Evolutionary conservation across 2,888 invertebrate species (phyloP).

Genomic region (Eutolmus rufibarbis): DNA sequence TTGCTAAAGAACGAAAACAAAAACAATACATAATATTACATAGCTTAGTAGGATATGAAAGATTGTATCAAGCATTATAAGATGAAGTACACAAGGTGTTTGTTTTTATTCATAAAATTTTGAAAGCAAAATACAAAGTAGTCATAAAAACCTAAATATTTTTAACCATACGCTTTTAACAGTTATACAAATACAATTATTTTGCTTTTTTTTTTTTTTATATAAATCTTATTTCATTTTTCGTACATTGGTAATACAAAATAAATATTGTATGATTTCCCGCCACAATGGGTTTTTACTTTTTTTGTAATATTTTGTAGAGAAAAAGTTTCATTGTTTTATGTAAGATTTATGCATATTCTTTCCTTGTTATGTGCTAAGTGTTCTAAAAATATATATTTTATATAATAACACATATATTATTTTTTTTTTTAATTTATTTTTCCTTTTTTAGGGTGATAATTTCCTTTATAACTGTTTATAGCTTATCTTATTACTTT

Average conservation of each 20-base stretch:
- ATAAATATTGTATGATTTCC: slow-evolving; percentile 19
- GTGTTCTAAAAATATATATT: slow-evolving; percentile 31
- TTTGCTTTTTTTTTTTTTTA: not conserved
- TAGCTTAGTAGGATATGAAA: slow-evolving; percentile 20
- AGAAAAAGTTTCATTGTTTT: slow-evolving; percentile 16
- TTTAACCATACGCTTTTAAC: not conserved
- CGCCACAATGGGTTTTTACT: slow-evolving; percentile 39
- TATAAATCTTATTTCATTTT: not conserved
- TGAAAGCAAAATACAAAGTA: not conserved
- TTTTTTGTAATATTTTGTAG: not conserved
- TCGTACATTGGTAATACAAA: not conserved
- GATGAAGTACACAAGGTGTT: not conserved
- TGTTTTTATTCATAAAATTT: not conserved
- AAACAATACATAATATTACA: slow-evolving; percentile 28
- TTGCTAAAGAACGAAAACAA: not conserved
- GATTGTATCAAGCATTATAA: not conserved
- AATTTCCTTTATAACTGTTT: slow-evolving; percentile 33
- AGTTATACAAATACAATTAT: slow-evolving; percentile 5
- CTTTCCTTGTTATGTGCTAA: slow-evolving; percentile 4
- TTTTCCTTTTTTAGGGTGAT: not conserved
- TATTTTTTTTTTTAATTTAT: not conserved
- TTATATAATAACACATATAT: slow-evolving; percentile 32
- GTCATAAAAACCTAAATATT: not conserved
- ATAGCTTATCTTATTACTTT: not conserved
- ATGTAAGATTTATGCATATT: slow-evolving; percentile 20